Conservation (phyloP, 2,888 invertebrate species). For the Philopedon plagiatum region DNA sequence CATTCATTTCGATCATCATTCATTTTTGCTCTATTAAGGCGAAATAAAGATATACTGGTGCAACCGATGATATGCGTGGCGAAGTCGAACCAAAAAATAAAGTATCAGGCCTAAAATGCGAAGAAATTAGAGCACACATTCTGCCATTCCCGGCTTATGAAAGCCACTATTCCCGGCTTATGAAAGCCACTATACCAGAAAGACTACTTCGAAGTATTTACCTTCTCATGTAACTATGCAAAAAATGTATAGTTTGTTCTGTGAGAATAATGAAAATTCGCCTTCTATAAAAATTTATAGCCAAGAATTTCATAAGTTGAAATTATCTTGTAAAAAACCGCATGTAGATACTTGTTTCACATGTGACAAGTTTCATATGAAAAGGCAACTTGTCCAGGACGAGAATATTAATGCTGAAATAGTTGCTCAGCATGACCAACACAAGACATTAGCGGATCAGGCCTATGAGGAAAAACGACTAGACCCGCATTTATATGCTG, state of each 20-base stretch:
- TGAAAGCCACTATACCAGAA: constrained; percentile 4
- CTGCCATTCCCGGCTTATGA: constrained; percentile 4
- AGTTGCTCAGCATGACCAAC: constrained; percentile 1
- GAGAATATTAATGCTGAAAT: neutral
- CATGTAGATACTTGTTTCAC: constrained; percentile 35
- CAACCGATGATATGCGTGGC: constrained; percentile 3
- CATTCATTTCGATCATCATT: too few relatives aligned
- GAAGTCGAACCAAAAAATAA: neutral
- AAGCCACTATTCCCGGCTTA: too few relatives aligned
- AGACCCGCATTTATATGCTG: constrained; percentile 7
- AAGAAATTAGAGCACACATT: constrained; percentile 10
- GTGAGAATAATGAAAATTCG: neutral
- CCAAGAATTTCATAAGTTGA: constrained; percentile 41
- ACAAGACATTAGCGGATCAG: neutral
- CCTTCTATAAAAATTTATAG: constrained; percentile 31
- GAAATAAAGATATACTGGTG: too few relatives aligned
- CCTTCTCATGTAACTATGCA: constrained; percentile 22
- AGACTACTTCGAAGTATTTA: constrained; percentile 21
- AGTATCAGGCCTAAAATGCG: constrained; percentile 1
- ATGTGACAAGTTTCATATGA: constrained; percentile 23
- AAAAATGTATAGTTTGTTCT: constrained; percentile 29
- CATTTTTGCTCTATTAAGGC: too few relatives aligned
- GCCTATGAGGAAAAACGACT: constrained; percentile 32
- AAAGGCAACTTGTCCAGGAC: neutral
- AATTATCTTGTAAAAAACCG: constrained; percentile 37